Base-by-base conservation (phyloP, 2,113 vertebrate species). In the Nanger granti region DNA sequence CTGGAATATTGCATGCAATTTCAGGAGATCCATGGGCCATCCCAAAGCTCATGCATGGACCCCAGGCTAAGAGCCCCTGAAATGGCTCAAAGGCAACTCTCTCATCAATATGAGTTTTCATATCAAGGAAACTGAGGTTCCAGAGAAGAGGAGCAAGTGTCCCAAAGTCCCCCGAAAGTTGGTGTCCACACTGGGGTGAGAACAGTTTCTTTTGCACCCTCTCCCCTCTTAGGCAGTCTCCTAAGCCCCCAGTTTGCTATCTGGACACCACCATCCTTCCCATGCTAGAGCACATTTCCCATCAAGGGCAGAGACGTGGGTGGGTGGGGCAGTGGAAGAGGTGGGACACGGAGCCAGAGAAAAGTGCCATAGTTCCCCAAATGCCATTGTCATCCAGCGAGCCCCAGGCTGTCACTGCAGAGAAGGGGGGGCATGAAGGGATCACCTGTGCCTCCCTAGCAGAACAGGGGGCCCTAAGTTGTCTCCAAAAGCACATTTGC, bases 401-500 rank as follows among this genome's bases (percentile, higher is more conserved):
- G 37, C 5, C 64, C 60, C 15, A 3, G 44, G 3, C 54, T 83
- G 49, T 92, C 92, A 3, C 66, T 20, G 41, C 54, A 18, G 62
- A 52, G 91, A 73, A n/a, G 57, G 52, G 31, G 62, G 62, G n/a
- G 66, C 62, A 95, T 6, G 86, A 88, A 92, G 91, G 87, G 24
- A 82, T 91, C 83, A 93, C 18, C 31, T 92, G 60, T 87, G 12
- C 76, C 76, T 60, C 91, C 89, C 44, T 31, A 1, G 2, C 28
- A 3, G 34, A 89, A 34, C 34, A 92, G 84, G 22, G 85, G 3
- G 12, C 82, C 87, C 87, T 89, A 52, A 95, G 37, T 24, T 86
- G 86, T 94, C 92, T 95, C 59, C 94, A 97, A 98, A 91, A 24
- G 83, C 15, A 97, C 89, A 97, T 96, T 96, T 91, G 64, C 83